Evolutionary conservation across 2,888 invertebrate species (phyloP), one percentile per base, ranked within the genome.

Genomic region (Calameuta filiformis): DNA sequence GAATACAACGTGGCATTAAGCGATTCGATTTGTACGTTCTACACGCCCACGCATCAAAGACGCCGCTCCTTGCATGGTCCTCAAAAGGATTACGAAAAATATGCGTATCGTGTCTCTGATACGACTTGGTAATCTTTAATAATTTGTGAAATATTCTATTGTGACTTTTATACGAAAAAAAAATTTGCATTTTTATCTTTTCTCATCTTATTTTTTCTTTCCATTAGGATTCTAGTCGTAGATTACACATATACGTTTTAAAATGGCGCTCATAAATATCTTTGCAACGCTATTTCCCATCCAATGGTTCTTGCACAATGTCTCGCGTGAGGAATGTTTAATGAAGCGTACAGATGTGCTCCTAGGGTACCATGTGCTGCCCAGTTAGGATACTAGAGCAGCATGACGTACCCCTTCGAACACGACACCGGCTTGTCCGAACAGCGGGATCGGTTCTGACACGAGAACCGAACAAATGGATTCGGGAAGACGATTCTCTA

Each of bases 21-120:
- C 87, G 86, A 90, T 91, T 90, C 91, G 90, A 91, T 91, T 90
- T 90, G 89, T 89, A 88, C 85, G 86, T 81, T 80, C 85, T 71
- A 71, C 85, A 85, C 89, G 87, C 89, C 89, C 87, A 89, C 89
- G 87, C 89, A 88, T 90, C 89, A 90, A 91, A 89, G 87, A 85
- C 79, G 83, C 88, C 88, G 89, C 85, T 82, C 83, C 81, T 80
- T 80, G 80, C 78, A 56, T 73, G 75, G 80, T 75, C 77, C 69
- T 37, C 78, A 76, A 86, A 87, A 86, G 87, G 87, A 87, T 89
- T 87, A 89, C 85, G 80, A 80, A 76, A 82, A 79, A 81, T 77
- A 79, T 73, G 76, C 75, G 56, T 56, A 23, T 23, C 77, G 76
- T 73, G 78, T 76, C 76, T 79, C 81, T 80, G 83, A 85, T 83